Evolutionary conservation across 2,113 vertebrate species (phyloP).

Genomic region (Chunga burmeisteri): DNA sequence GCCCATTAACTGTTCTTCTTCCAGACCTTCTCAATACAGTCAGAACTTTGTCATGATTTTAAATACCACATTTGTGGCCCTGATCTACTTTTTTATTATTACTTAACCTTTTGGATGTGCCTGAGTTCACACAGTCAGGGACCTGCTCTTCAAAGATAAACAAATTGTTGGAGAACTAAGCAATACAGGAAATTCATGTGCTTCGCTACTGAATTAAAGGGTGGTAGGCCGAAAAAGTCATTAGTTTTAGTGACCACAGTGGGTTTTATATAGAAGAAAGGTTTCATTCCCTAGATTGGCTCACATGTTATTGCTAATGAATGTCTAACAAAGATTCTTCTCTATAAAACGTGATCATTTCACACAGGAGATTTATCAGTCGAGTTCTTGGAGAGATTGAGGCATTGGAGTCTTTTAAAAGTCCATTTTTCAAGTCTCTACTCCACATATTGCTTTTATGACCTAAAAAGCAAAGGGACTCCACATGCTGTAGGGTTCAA

Average conservation of each 20-base stretch:
- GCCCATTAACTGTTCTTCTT: constrained; percentile 47
- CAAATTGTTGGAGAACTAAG: constrained; percentile 62
- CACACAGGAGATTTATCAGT: constrained; percentile 71
- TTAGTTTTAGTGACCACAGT: constrained; percentile 68
- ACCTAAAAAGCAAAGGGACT: constrained; percentile 73
- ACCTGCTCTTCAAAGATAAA: constrained; percentile 63
- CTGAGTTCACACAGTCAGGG: constrained; percentile 50
- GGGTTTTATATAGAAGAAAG: constrained; percentile 65
- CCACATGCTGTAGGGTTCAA: constrained; percentile 71
- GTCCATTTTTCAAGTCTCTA: constrained; percentile 67
- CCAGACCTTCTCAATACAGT: constrained; percentile 25
- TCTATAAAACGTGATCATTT: constrained; percentile 72
- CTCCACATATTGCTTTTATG: constrained; percentile 70
- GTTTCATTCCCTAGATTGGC: constrained; percentile 67
- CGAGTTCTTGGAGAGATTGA: constrained; percentile 66
- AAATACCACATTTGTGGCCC: constrained; percentile 42
- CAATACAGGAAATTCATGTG: constrained; percentile 41
- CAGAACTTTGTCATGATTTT: constrained; percentile 46
- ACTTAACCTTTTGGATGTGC: constrained; percentile 55
- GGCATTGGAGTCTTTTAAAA: constrained; percentile 71
- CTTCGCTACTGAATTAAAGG: constrained; percentile 46
- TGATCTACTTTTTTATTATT: constrained; percentile 51
- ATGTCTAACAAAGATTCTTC: constrained; percentile 69
- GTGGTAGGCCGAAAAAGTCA: constrained; percentile 56
- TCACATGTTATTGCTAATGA: constrained; percentile 69